Evolutionary conservation across 2,888 invertebrate genomes (phyloP).

Genomic region (Unio pictorum): DNA sequence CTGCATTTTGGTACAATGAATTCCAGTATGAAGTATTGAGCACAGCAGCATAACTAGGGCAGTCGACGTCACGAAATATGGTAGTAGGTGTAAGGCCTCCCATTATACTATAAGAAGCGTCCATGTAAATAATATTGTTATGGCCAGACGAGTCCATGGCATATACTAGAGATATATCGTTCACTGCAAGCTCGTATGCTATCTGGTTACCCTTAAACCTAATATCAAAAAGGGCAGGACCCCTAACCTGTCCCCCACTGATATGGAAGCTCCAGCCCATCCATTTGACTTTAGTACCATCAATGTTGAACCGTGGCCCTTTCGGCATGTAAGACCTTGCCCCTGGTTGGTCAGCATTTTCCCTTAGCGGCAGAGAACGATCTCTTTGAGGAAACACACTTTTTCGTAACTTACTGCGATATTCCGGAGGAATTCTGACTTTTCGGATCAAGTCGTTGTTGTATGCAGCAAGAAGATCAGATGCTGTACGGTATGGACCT

Average conservation of each 20-base stretch:
- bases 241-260: constrained; percentile 31
- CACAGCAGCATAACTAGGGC: constrained; percentile 40
- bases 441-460: constrained; percentile 23
- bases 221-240: constrained; percentile 30
- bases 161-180: constrained; percentile 42
- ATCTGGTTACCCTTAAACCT: constrained; percentile 38
- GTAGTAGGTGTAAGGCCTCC: constrained; percentile 21
- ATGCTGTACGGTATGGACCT: constrained; percentile 36
- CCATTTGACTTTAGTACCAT: constrained; percentile 42
- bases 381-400: constrained; percentile 35
- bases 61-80: constrained; percentile 44
- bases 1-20: constrained; percentile 15
- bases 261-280: constrained; percentile 50
- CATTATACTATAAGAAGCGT: constrained; percentile 39
- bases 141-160: constrained; percentile 31
- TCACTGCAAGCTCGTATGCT: constrained; percentile 48
- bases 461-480: constrained; percentile 33
- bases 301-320: constrained; percentile 40
- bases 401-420: constrained; percentile 25
- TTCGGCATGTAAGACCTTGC: constrained; percentile 42
- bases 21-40: constrained; percentile 40
- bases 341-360: constrained; percentile 29
- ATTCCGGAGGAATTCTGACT: constrained; percentile 30
- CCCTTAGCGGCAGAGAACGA: constrained; percentile 13
- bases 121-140: constrained; percentile 34